Evolutionary conservation across 1,140 invertebrate genomes (phyloP).

Genomic region (Trissolcus basalis): DNA sequence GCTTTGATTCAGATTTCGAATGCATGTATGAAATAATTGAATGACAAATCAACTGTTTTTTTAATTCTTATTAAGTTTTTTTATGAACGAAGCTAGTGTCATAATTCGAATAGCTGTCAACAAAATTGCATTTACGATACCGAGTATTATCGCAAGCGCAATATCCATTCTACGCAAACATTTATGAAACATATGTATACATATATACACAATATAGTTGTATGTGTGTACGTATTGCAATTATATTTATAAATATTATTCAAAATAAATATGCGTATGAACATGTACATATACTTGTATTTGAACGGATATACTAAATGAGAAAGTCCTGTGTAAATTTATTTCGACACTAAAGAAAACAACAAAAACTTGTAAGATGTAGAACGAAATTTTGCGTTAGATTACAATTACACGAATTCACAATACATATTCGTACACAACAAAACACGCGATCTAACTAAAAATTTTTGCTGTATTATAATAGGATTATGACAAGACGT

Average conservation of each 20-base stretch:
- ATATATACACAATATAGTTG: slow-evolving; percentile 22
- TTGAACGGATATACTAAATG: slow-evolving; percentile 67
- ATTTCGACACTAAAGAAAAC: slow-evolving; percentile 31
- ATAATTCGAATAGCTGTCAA: slow-evolving; percentile 13
- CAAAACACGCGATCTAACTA: slow-evolving; percentile 20
- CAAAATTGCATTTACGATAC: slow-evolving; percentile 40
- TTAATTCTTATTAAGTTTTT: not conserved
- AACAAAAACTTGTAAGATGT: slow-evolving; percentile 61
- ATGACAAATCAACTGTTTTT: not conserved
- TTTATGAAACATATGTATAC: slow-evolving; percentile 38
- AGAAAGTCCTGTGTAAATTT: slow-evolving; percentile 68
- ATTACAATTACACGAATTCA: slow-evolving; percentile 11
- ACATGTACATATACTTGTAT: slow-evolving; percentile 74
- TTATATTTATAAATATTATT: slow-evolving; percentile 41
- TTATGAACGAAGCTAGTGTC: slow-evolving; percentile 4
- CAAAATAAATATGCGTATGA: slow-evolving; percentile 55
- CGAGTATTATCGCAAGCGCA: slow-evolving; percentile 21
- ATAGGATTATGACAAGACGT: slow-evolving; percentile 72
- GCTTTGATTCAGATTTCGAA: slow-evolving; percentile 9
- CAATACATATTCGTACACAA: slow-evolving; percentile 31
- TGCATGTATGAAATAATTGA: slow-evolving; percentile 4
- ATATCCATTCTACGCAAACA: slow-evolving; percentile 25
- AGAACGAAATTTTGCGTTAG: slow-evolving; percentile 22
- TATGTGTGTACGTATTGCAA: too few species aligned
- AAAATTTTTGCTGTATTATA: slow-evolving; percentile 71